A percentile compares a stretch with the other conserved stretches of the same genome.
Evolutionary conservation across 2,113 vertebrate genomes (phyloP).

Genomic region (Platanista minor): DNA sequence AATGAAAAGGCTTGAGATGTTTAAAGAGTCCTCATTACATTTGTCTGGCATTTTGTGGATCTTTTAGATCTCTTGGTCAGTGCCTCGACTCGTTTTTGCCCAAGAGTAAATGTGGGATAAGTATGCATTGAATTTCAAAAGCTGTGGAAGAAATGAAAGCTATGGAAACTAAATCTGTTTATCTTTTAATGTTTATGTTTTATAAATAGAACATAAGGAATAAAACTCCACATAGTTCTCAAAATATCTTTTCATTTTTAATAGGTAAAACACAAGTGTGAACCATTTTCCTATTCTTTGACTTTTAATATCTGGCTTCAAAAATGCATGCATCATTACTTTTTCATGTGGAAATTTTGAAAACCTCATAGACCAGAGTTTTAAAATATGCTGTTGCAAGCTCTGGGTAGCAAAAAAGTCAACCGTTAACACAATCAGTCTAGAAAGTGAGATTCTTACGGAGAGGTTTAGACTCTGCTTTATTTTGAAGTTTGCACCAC

Average conservation of each 20-base stretch:
- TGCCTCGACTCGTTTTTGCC: background rate
- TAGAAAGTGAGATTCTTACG: background rate
- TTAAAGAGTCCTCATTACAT: background rate
- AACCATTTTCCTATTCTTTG: background rate
- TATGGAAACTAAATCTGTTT: background rate
- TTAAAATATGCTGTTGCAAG: background rate
- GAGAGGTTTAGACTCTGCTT: background rate
- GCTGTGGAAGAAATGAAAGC: background rate
- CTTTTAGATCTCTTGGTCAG: background rate
- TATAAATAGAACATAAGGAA: background rate
- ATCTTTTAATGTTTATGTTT: background rate
- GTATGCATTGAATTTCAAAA: slow-evolving; percentile 31
- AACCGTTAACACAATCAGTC: background rate
- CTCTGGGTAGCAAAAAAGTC: background rate
- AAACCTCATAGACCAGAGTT: background rate
- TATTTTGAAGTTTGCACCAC: background rate
- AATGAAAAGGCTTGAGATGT: slow-evolving; percentile 3
- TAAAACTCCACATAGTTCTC: background rate
- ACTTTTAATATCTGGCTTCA: background rate
- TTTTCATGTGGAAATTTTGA: background rate
- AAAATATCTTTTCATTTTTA: background rate
- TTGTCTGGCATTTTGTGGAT: background rate
- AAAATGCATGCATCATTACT: background rate
- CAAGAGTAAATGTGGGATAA: background rate
- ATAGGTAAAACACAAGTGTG: background rate